phyloP scores from a whole-genome alignment of 1,140 invertebrate species.

The Achatina immaculata region DNA sequence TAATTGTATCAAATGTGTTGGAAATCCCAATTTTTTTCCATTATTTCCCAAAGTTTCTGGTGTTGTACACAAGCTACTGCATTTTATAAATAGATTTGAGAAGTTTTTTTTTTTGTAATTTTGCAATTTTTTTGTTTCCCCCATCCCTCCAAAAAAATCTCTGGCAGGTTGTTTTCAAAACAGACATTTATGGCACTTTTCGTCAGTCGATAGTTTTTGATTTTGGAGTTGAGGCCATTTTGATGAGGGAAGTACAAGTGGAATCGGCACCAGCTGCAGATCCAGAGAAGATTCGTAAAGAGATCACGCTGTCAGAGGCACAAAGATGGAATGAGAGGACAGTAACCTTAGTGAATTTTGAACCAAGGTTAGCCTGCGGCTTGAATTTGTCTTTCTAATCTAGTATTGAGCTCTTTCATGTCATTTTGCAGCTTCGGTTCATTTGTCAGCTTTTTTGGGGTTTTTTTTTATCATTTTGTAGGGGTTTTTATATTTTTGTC shows the following conservation, averaged over 20 bases:
- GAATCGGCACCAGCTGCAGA: conserved; percentile 82
- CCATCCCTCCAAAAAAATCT: no score
- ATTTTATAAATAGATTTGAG: no score
- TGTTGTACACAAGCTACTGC: no score
- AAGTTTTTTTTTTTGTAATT: not conserved
- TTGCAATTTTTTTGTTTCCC: not conserved
- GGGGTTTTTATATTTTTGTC: no score
- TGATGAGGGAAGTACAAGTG: conserved; percentile 82
- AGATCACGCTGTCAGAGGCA: conserved; percentile 69
- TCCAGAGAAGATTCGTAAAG: conserved; percentile 78
- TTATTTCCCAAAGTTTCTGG: no score
- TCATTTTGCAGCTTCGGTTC: no score
- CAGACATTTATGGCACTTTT: conserved; percentile 85
- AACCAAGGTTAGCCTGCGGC: conserved; percentile 64
- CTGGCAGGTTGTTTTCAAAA: conserved; percentile 77
- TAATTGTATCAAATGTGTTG: no score
- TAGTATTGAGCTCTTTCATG: no score
- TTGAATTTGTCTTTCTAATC: not conserved
- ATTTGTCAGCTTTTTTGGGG: no score
- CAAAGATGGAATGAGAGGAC: conserved; percentile 76
- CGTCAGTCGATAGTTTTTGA: conserved; percentile 85
- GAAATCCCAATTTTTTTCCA: no score
- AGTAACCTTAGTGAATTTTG: conserved; percentile 77
- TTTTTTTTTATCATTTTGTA: no score
- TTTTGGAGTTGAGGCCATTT: conserved; percentile 80